Evolutionary conservation across 2,113 vertebrate genomes (phyloP).

Genomic region (Empidonax alnorum): DNA sequence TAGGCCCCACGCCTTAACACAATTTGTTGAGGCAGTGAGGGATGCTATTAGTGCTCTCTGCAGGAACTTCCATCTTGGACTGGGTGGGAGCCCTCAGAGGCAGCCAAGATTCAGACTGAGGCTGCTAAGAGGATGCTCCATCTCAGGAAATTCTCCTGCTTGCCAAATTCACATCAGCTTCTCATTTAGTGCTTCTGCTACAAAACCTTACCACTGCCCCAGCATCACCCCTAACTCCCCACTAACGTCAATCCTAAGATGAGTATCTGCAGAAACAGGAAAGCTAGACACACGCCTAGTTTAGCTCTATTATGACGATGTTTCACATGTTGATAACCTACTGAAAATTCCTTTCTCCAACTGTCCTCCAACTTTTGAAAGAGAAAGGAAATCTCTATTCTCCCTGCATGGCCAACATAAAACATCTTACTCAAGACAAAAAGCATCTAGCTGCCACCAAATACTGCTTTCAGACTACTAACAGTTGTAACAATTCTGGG

Average conservation of each 20-base stretch:
- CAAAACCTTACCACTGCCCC: neutral
- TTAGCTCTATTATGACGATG: fast-evolving
- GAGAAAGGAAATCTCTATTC: neutral
- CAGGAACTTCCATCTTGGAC: conserved; percentile 5
- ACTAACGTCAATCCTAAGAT: neutral
- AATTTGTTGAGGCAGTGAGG: neutral
- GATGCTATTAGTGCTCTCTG: neutral
- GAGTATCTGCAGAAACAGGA: neutral
- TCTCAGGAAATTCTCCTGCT: neutral
- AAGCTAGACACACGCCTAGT: neutral
- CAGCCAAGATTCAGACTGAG: neutral
- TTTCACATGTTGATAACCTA: neutral
- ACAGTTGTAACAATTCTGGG: neutral
- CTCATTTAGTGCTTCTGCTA: neutral
- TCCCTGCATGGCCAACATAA: fast-evolving
- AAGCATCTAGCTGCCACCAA: neutral
- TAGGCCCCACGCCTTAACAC: neutral
- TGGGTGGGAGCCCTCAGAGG: neutral
- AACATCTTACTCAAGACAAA: neutral
- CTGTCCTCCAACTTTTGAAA: neutral
- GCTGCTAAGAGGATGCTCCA: neutral
- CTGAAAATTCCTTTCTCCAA: neutral
- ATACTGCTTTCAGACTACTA: neutral
- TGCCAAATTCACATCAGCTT: conserved; percentile 41
- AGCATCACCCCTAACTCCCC: neutral